phyloP scores from a whole-genome alignment of 2,888 invertebrate species.

The Synanthedon tipuliformis region DNA sequence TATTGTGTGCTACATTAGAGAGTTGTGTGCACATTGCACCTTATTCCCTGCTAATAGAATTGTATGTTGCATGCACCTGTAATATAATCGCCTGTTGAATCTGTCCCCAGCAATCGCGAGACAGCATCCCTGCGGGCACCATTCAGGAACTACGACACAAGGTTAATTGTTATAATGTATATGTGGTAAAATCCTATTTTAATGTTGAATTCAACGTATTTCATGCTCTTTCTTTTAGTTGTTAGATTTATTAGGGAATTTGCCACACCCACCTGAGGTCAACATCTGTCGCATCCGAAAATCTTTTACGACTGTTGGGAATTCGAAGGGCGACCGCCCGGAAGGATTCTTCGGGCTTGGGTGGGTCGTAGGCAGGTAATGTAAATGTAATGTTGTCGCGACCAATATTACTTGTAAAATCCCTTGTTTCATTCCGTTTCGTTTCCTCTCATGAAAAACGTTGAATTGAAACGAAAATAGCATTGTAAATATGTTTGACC shows the following conservation, averaged over 20 bases:
- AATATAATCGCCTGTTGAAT: slow-evolving; percentile 23
- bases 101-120: slow-evolving; percentile 30
- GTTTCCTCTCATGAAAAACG: neutral
- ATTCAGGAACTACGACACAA: slow-evolving; percentile 10
- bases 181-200: neutral
- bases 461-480: neutral
- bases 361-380: neutral
- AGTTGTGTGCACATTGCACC: slow-evolving; percentile 8
- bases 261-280: neutral
- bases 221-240: neutral
- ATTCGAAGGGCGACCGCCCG: neutral
- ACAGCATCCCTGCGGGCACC: slow-evolving; percentile 9
- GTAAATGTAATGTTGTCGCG: neutral
- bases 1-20: neutral
- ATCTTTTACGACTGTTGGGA: neutral
- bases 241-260: neutral
- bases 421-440: neutral
- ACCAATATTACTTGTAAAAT: neutral
- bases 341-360: neutral
- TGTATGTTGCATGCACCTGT: slow-evolving; percentile 28
- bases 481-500: too few relatives aligned
- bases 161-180: neutral
- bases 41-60: slow-evolving; percentile 12
- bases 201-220: neutral
- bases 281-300: neutral